Evolutionary conservation across 1,140 invertebrate species (phyloP).

Genomic region (Drosophila mauritiana): DNA sequence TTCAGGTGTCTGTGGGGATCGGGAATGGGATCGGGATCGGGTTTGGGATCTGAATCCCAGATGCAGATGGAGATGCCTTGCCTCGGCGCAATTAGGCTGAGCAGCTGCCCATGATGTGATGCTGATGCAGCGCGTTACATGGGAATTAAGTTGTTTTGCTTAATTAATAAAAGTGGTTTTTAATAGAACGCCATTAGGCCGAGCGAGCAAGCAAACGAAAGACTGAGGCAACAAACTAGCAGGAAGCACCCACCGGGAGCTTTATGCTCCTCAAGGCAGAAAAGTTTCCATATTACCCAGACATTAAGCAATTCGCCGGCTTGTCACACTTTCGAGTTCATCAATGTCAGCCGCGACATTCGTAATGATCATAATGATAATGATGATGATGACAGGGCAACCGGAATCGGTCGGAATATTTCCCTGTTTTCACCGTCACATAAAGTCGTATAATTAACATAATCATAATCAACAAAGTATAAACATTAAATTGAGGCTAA

Average conservation of each 20-base stretch:
- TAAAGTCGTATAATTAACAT: conserved; percentile 83
- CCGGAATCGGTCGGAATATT: conserved; percentile 38
- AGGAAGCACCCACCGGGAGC: neutral
- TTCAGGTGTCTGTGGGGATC: conserved; percentile 61
- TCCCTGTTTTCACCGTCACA: conserved; percentile 71
- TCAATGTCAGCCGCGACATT: conserved; percentile 48
- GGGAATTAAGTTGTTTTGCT: conserved; percentile 79
- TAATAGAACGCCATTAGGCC: conserved; percentile 68
- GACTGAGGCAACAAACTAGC: conserved; percentile 59
- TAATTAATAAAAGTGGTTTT: conserved; percentile 83
- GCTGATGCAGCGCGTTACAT: conserved; percentile 77
- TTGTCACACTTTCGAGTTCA: conserved; percentile 78
- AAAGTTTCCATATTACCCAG: conserved; percentile 26
- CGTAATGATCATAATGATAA: conserved; percentile 36
- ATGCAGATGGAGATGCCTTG: conserved; percentile 37
- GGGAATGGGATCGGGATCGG: conserved; percentile 1
- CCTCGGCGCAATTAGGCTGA: conserved; percentile 60
- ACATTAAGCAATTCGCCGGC: conserved; percentile 35
- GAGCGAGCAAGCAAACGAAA: conserved; percentile 55
- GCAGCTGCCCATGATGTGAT: conserved; percentile 75
- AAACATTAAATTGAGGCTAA: conserved; percentile 83
- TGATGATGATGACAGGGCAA: conserved; percentile 48
- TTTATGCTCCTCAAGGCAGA: neutral
- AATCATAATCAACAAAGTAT: conserved; percentile 84
- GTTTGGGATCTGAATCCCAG: conserved; percentile 11